Evolutionary conservation across 2,113 vertebrate genomes (phyloP), one percentile per base, ranked within the genome.

Genomic region (Charadrius vociferus): DNA sequence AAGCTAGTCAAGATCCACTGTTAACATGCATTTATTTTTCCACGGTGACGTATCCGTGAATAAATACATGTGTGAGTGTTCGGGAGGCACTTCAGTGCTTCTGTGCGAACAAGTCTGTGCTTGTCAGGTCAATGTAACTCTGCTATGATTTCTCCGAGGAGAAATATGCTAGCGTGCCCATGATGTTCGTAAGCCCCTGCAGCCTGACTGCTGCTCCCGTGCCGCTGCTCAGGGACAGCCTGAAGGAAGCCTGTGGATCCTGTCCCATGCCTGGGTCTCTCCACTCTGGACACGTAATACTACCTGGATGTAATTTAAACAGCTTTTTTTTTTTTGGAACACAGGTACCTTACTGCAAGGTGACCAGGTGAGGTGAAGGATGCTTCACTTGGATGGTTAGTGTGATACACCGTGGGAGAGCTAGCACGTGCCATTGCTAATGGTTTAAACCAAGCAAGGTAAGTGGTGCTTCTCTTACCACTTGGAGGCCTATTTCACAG

Each of bases 151-250:
- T 53, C 45, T 94, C 59, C 2, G 7, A 77, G 67, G 68, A 87
- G 41, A 47, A 85, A 39, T 0, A 47, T 1, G 14, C 24, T 12
- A 27, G 13, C 0, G 0, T 36, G 37, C 21, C n/a, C 7, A 3
- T 6, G 30, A n/a, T 41, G 49, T 39, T 58, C 26, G 1, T 12
- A 9, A 74, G 17, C 21, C 15, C 50, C 47, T 1, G 3, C 52
- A 68, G 66, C 75, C 36, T 27, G 10, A 32, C 23, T 10, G 16
- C 37, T 87, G n/a, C 29, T 63, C 12, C 47, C 3, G 3, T 14
- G 36, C 61, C 0, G 4, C 59, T 74, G 45, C 59, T 41, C 62
- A 43, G 26, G 24, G 58, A 61, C 41, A 83, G 77, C 47, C 68
- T 43, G 65, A 7, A 34, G 36, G 37, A 41, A 75, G n/a, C 61